Percentiles rank a stretch among this genome's conserved stretches.
These are phyloP conservation scores for Bemisia tabaci DNA, from an alignment of 1,140 invertebrate species.

Conservation along the genomic window DNA sequence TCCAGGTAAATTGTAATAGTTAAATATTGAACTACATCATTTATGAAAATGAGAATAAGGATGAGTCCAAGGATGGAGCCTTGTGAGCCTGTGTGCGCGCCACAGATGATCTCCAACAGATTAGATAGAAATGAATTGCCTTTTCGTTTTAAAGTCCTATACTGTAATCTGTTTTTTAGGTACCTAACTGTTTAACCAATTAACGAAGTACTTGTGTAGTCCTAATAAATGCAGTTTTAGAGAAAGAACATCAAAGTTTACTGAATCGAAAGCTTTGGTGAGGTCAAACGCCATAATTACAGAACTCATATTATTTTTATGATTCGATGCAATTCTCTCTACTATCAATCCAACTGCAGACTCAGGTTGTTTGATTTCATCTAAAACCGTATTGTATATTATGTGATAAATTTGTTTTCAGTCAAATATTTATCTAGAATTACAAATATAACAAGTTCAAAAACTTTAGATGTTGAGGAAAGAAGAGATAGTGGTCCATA, in stretches of 20 bases:
- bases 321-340: neutral
- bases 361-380: neutral
- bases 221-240: neutral
- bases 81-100: neutral
- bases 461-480: neutral
- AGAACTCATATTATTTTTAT: neutral
- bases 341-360: neutral
- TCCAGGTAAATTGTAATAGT: slow-evolving; percentile 1
- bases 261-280: neutral
- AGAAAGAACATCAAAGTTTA: neutral
- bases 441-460: neutral
- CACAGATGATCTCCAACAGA: neutral
- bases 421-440: neutral
- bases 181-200: neutral
- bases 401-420: neutral
- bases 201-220: neutral
- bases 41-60: slow-evolving; percentile 8
- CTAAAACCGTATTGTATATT: neutral
- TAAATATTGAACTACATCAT: slow-evolving; percentile 4
- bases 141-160: neutral
- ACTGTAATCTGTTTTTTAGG: neutral
- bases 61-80: neutral
- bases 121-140: neutral
- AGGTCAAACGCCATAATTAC: neutral
- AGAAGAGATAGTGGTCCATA: neutral